phyloP scores from a whole-genome alignment of 1,140 invertebrate species.

The Atta texana region DNA sequence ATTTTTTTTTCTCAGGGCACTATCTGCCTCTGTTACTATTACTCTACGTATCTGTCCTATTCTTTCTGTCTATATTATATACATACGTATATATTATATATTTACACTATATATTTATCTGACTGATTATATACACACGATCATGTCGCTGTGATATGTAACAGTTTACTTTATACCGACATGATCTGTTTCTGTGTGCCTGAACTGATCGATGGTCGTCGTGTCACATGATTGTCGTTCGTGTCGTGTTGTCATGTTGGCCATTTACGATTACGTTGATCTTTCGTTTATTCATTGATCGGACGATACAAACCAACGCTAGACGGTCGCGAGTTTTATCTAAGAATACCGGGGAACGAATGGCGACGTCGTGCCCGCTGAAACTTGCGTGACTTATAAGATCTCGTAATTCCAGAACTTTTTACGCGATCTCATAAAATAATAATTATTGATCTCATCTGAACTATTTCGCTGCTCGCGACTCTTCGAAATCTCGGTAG shows the following conservation, averaged over 20 bases:
- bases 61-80: constrained; percentile 78
- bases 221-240: constrained; percentile 87
- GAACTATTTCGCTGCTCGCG: background rate
- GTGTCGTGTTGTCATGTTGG: constrained; percentile 87
- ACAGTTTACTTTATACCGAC: constrained; percentile 77
- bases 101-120: constrained; percentile 75
- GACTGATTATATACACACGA: constrained; percentile 75
- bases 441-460: background rate
- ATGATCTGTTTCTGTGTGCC: constrained; percentile 86
- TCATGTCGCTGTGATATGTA: constrained; percentile 76
- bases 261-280: constrained; percentile 79
- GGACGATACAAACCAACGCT: background rate
- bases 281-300: constrained; percentile 25
- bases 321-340: constrained; percentile 12
- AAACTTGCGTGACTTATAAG: constrained; percentile 40
- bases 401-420: constrained; percentile 31
- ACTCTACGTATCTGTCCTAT: constrained; percentile 81
- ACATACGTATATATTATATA: constrained; percentile 77
- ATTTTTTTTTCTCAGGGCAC: constrained; percentile 81
- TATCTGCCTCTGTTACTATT: constrained; percentile 82
- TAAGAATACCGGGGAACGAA: background rate
- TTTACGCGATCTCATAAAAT: background rate
- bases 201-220: constrained; percentile 87
- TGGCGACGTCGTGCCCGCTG: background rate
- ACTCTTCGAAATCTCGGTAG: background rate